phyloP scores from a whole-genome alignment of 37 sponge, comb jelly and placozoan genomes.

The Mnemiopsis leidyi region DNA sequence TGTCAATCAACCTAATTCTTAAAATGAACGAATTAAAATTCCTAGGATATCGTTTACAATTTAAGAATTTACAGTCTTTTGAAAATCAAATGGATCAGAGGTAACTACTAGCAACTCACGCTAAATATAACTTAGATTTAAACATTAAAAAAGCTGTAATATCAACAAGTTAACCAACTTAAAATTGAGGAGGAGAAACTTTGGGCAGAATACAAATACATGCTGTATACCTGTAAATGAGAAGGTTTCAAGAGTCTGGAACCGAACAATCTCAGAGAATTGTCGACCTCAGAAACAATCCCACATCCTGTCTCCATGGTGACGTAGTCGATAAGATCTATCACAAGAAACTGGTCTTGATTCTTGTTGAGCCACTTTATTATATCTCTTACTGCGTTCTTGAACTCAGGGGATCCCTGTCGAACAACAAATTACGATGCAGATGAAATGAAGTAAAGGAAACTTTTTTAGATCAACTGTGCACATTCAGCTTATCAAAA shows the following conservation, averaged over 20 bases:
- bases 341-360: constrained; percentile 46
- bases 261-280: constrained; percentile 13
- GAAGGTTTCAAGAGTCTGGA: constrained; percentile 16
- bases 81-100: too few relatives aligned
- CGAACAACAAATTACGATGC: too few relatives aligned
- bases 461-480: neutral
- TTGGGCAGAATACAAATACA: too few relatives aligned
- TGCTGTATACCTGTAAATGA: neutral
- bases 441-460: neutral
- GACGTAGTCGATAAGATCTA: constrained; percentile 33
- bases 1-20: too few relatives aligned
- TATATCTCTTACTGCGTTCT: neutral
- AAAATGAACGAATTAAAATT: too few relatives aligned
- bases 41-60: too few relatives aligned
- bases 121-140: too few relatives aligned
- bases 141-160: too few relatives aligned
- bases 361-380: constrained; percentile 51
- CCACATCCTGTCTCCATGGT: constrained; percentile 45
- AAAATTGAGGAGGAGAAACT: too few relatives aligned
- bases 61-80: too few relatives aligned
- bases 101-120: too few relatives aligned
- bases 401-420: constrained; percentile 48
- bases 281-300: neutral
- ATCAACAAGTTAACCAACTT: too few relatives aligned
- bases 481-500: neutral